Evolutionary conservation across 2,888 invertebrate species (phyloP), one percentile per base, ranked within the genome.

Genomic region (Diarsia brunnea): DNA sequence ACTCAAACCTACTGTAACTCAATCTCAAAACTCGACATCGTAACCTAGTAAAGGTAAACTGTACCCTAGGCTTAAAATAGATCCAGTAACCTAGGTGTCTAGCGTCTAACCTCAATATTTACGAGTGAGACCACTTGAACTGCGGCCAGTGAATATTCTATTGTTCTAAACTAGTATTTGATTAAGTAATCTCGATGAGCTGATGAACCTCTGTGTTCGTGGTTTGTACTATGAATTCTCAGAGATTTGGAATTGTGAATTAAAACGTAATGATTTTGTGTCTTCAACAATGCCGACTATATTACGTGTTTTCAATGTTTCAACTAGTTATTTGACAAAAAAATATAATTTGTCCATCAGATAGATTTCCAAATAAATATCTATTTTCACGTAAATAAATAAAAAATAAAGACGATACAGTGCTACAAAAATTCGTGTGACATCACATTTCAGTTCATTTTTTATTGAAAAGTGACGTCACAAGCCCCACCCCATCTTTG

Each of bases 71-170:
- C 31, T 10, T 66, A 24, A 64, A 81, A 81, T 65, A 76, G 71
- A 27, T 76, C 24, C 21, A 12, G 21, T 74, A 68, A 53, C 45
- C 38, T 63, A 69, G 67, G 43, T 73, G 70, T 71, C 64, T 47
- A 55, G 38, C 45, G 70, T 71, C 64, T 51, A 64, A 38, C 45
- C 64, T 71, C 53, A 27, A 73, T 55, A 74, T 82, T 83, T 83
- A 82, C 63, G 60, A 58, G 38, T n/a, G 21, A 70, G 14, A 45
- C 66, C 38, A 53, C n/a, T 67, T 68, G 71, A 70, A 63, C 73
- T 69, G 69, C 43, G 69, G 82, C 24, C 66, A 58, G 66, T 73
- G 58, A 78, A 82, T 78, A 82, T 80, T 69, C 43, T 68, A 68
- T 69, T 67, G 63, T 78, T 61, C 53, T 67, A 72, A 60, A 61